Percentiles rank a stretch among this genome's conserved stretches.
These are phyloP conservation scores for Margaritifera margaritifera DNA, from an alignment of 2,888 invertebrate species.

Conservation along the genomic window DNA sequence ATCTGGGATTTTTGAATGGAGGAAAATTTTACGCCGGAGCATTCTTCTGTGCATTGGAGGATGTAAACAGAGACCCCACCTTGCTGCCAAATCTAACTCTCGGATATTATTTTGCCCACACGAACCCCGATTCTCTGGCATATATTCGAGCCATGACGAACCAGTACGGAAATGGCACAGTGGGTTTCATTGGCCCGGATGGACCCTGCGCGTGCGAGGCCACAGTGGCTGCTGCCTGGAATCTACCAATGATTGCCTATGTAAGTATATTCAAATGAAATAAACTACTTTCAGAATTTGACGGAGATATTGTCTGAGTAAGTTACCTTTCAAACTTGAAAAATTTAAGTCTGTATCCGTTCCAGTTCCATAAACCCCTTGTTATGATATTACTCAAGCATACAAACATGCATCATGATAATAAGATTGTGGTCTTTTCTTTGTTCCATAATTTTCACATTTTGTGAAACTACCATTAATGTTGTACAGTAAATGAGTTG, in stretches of 20 bases:
- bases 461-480: too few species aligned
- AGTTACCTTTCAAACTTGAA: neutral
- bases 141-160: slow-evolving; percentile 55
- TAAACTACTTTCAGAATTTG: neutral
- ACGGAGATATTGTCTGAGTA: neutral
- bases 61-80: slow-evolving; percentile 41
- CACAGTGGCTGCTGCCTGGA: slow-evolving; percentile 90
- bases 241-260: slow-evolving; percentile 96
- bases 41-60: slow-evolving; percentile 55
- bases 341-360: neutral
- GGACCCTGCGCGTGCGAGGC: slow-evolving; percentile 93
- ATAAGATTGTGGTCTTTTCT: too few species aligned
- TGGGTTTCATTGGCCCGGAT: slow-evolving; percentile 96
- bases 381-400: too few species aligned
- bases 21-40: slow-evolving; percentile 59
- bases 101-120: slow-evolving; percentile 47
- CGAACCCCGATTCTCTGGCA: slow-evolving; percentile 32
- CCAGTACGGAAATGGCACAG: slow-evolving; percentile 80
- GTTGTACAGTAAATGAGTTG: too few species aligned
- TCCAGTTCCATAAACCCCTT: slow-evolving; percentile 1
- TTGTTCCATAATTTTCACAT: too few species aligned
- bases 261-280: slow-evolving; percentile 82
- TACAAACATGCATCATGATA: too few species aligned
- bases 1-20: neutral
- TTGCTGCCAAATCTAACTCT: slow-evolving; percentile 34